Evolutionary conservation across 1,140 invertebrate species (phyloP), one percentile per base, ranked within the genome.

Genomic region (Drosophila guanche): DNA sequence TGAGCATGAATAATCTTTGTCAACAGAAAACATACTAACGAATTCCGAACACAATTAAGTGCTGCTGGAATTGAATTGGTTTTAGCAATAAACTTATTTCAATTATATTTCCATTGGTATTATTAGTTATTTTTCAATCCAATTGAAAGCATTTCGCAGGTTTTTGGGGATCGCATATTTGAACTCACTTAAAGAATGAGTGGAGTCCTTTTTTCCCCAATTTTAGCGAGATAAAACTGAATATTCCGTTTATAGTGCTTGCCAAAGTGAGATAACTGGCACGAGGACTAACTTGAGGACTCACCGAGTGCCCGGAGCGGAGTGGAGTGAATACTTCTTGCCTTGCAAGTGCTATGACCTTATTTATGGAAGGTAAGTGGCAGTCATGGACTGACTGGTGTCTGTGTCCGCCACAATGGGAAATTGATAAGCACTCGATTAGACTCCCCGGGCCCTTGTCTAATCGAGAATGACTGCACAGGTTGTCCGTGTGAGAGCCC

Each of bases 391-490:
- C 25, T 20, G 29, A 40, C 25, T 20, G 29, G 3, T 25, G 23
- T 23, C 1, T 14, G 6, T 12, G 23, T 41, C 53, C 40, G 43
- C 45, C 42, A 62, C 50, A 43, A 14, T 8, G 23, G 22, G 6
- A 25, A 42, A 53, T 50, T 42, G 67, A 65, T 65, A 70, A 70
- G 67, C 52, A 41, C 50, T 56, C 46, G 67, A 58, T 66, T 58
- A 54, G 52, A 53, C 16, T 37, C 33, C 41, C 7, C 29, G 33
- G 46, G 52, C 43, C 27, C 20, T 67, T 75, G 51, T 74, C 69
- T 53, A 42, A 72, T 72, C 23, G 33, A 14, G 45, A 8, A 50
- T 60, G 66, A 69, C 66, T 68, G 14, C 25, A 2, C 52, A 46
- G 46, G 10, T 5, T 43, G 12, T 23, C 20, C 47, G 47, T 14